Percentiles rank a stretch among this genome's conserved stretches.
Conservation (phyloP, 1,140 invertebrate genomes). For the Ceratina australensis region DNA sequence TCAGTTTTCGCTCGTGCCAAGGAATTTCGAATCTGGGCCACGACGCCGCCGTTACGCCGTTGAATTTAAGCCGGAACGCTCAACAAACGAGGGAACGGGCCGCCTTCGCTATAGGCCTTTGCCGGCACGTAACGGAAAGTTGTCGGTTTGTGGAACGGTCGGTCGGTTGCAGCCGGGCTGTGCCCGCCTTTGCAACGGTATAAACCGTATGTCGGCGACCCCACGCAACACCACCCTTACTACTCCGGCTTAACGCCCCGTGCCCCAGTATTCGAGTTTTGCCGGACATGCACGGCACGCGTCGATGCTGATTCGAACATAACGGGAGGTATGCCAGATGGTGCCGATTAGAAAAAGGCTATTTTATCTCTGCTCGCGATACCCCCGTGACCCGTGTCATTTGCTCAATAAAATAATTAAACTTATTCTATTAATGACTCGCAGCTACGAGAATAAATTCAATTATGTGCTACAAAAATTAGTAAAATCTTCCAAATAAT, state of each 20-base stretch:
- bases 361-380: neutral
- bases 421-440: no score
- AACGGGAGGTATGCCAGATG: neutral
- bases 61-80: slow-evolving; percentile 30
- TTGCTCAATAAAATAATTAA: no score
- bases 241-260: slow-evolving; percentile 26
- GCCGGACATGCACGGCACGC: slow-evolving; percentile 43
- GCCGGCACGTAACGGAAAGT: slow-evolving; percentile 43
- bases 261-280: slow-evolving; percentile 54
- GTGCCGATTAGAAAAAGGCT: slow-evolving; percentile 13
- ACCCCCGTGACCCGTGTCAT: no score
- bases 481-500: no score
- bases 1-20: neutral
- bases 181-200: slow-evolving; percentile 16
- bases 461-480: no score
- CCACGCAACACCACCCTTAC: slow-evolving; percentile 27
- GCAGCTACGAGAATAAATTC: no score
- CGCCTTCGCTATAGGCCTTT: slow-evolving; percentile 35
- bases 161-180: slow-evolving; percentile 24
- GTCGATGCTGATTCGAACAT: slow-evolving; percentile 31
- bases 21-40: neutral
- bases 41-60: neutral
- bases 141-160: slow-evolving; percentile 46
- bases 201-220: slow-evolving; percentile 46
- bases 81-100: neutral